Conservation (phyloP, 2,113 vertebrate species). For the Myanophis thanlyinensis region DNA sequence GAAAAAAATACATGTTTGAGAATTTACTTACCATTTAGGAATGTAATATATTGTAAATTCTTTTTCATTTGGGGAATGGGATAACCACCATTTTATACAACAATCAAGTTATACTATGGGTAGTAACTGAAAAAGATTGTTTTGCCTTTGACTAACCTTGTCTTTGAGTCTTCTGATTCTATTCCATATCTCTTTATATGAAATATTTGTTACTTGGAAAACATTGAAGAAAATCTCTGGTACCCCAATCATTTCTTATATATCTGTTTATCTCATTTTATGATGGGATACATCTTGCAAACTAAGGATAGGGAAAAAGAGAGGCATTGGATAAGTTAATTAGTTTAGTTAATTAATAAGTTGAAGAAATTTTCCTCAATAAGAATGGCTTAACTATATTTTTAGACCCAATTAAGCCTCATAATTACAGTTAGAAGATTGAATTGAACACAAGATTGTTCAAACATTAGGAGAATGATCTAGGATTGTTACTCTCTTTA, state of each 20-base stretch:
- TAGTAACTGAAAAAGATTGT: neutral
- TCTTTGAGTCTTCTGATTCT: neutral
- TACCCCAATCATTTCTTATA: neutral
- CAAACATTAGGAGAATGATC: neutral
- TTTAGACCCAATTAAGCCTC: neutral
- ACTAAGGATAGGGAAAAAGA: neutral
- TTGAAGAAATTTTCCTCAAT: neutral
- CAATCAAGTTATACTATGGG: neutral
- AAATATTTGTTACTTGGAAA: neutral
- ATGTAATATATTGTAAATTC: neutral
- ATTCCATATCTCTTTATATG: neutral
- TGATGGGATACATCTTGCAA: neutral
- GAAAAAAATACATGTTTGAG: neutral
- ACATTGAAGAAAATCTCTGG: neutral
- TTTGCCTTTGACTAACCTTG: neutral
- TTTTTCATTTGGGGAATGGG: neutral
- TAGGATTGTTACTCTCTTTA: neutral
- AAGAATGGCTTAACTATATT: neutral
- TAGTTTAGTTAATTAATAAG: neutral
- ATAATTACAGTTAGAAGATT: neutral
- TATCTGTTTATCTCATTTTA: neutral
- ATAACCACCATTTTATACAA: neutral
- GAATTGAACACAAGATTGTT: neutral
- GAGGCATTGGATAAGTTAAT: neutral
- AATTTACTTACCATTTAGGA: neutral